Evolutionary conservation across 2,888 invertebrate genomes (phyloP).

Genomic region (Torymus texanus): DNA sequence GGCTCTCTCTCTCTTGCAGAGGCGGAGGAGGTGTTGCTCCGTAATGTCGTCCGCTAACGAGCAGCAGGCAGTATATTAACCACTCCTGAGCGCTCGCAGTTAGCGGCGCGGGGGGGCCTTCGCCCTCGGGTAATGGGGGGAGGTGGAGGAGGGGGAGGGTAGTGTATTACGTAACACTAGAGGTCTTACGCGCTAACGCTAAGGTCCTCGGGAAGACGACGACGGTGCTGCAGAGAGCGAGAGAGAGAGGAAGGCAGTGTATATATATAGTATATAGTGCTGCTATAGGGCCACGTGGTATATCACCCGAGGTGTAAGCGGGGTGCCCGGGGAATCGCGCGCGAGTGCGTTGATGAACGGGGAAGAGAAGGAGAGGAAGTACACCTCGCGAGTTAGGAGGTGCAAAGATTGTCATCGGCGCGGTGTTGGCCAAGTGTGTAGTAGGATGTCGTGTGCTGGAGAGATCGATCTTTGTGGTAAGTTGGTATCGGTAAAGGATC

Average conservation of each 20-base stretch:
- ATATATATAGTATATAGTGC: slow-evolving; percentile 25
- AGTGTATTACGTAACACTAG: slow-evolving; percentile 69
- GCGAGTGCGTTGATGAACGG: slow-evolving; percentile 12
- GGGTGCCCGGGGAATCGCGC: too few relatives aligned
- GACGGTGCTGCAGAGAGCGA: not conserved
- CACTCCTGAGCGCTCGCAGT: slow-evolving; percentile 41
- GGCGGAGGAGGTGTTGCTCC: slow-evolving; percentile 54
- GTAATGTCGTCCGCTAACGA: slow-evolving; percentile 68
- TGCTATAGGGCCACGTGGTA: slow-evolving; percentile 62
- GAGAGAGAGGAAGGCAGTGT: not conserved
- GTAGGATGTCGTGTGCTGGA: too few relatives aligned
- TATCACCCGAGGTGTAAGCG: slow-evolving; percentile 47
- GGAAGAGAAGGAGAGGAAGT: too few relatives aligned
- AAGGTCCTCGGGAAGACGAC: slow-evolving; percentile 54
- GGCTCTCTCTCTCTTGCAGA: not conserved
- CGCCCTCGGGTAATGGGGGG: slow-evolving; percentile 43
- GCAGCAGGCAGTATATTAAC: slow-evolving; percentile 71
- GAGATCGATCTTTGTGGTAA: too few relatives aligned
- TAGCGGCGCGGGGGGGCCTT: slow-evolving; percentile 45
- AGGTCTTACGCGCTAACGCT: slow-evolving; percentile 45
- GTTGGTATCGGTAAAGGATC: too few relatives aligned
- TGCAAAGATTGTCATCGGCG: too few relatives aligned
- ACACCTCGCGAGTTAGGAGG: too few relatives aligned
- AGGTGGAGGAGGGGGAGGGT: slow-evolving; percentile 61
- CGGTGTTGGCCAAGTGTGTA: too few relatives aligned